Evolutionary conservation across 2,113 vertebrate species (phyloP), one percentile per base, ranked within the genome.

Genomic region (Rana temporaria): DNA sequence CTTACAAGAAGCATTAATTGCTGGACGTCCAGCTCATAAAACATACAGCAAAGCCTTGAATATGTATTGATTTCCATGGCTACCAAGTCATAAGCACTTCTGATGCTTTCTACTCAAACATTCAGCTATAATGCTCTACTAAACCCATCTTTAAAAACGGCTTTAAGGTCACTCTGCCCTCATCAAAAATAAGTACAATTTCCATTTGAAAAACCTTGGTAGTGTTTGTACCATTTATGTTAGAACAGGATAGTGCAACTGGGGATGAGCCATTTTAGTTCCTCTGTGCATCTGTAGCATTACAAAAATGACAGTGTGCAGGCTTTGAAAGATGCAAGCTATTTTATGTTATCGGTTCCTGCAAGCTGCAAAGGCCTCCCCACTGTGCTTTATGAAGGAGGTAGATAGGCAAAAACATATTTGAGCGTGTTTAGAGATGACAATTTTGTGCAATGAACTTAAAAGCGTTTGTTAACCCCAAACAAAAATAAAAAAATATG

Each of bases 21-120:
- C n/a, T 60, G 32, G 30, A 32, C 42, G 60, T 75, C 56, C 57
- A 42, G 42, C 32, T 62, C 56, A 74, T 62, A 75, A 75, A 75
- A 62, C 56, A 75, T 62, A 75, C 30, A 75, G 56, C n/a, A 62
- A 19, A 42, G n/a, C 57, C 12, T 42, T 75, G 56, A 62, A 75
- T 75, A 62, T 42, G 32, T 62, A 59, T 75, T 75, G 56, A 75
- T 62, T 62, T 62, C n/a, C 55, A 75, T 42, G 62, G 72, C 72
- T 75, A 42, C 72, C 20, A 75, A 74, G 38, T 60, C 30, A n/a
- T 38, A 74, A n/a, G 26, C 56, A 73, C 70, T 57, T 26, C 57
- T 55, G 18, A 57, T 24, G 53, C 70, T 73, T 73, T 73, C 55
- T 32, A 73, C 53, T 8, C 55, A 73, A 57, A 74, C 56, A 60